Evolutionary conservation across 2,113 vertebrate species (phyloP).

Genomic region (Mormyrus lacerda): DNA sequence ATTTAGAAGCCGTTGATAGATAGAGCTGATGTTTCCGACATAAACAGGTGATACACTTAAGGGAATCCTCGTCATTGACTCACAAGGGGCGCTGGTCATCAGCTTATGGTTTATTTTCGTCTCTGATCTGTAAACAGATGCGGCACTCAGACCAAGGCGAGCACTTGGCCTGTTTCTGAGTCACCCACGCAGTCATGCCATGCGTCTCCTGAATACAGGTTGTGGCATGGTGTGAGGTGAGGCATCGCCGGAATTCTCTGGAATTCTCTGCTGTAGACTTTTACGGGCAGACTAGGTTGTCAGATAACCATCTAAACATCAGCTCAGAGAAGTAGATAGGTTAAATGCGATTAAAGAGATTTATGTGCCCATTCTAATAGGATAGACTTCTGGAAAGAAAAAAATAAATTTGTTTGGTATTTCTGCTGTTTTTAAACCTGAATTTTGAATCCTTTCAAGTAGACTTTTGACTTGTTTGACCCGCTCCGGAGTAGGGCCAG

Average conservation of each 20-base stretch:
- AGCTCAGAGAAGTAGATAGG: neutral
- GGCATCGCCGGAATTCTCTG: neutral
- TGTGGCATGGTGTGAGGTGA: neutral
- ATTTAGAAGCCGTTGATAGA: neutral
- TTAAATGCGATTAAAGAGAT: neutral
- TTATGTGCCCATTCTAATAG: neutral
- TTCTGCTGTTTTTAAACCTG: neutral
- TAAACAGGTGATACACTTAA: neutral
- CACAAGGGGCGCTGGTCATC: constrained; percentile 7
- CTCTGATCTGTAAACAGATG: neutral
- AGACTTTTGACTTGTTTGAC: no score
- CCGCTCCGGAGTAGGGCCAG: neutral
- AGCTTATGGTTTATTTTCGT: neutral
- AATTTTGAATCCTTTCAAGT: neutral
- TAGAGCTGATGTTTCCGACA: neutral
- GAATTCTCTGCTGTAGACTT: neutral
- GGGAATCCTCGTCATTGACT: constrained; percentile 32
- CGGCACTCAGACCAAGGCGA: neutral
- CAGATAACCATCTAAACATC: neutral
- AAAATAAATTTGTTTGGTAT: neutral
- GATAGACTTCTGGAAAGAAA: neutral
- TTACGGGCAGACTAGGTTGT: neutral
- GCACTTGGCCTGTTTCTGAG: neutral
- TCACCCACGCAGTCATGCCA: neutral
- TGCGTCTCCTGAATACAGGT: neutral